Base-by-base conservation (phyloP, 2,888 invertebrate genomes). In the Chymomyza procnemis region DNA sequence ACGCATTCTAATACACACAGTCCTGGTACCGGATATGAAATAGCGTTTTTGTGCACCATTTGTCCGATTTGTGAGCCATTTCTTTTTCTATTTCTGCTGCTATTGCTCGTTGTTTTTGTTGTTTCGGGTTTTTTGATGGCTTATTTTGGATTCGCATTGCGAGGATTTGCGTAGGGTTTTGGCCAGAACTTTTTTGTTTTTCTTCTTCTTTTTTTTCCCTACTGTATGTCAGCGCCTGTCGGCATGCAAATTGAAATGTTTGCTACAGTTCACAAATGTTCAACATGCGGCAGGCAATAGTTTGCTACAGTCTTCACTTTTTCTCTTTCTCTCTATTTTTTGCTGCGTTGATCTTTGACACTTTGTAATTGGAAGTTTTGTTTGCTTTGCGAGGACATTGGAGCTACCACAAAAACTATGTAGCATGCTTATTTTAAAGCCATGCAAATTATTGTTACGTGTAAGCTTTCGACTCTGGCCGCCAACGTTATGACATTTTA, bases 201-300 rank as follows among this genome's bases (percentile, higher is more conserved):
- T 41, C 55, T 26, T 60, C 48, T 63, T 59, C 34, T 14, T 61
- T 26, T 66, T 64, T 61, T 59, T 60, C 73, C 68, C 69, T 62
- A 54, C 48, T 47, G 46, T 59, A 79, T 75, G 82, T 62, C 61
- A 47, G 57, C 64, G 71, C 63, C 69, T 76, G 70, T 66, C 67
- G 70, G 69, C 83, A 85, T 73, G 85, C 86, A 84, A 84, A 84
- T 84, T 87, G 83, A 84, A 84, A 84, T 83, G 83, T 87, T 87
- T 87, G 87, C 71, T 41, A 61, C 74, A 55, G 16, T 26, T 34
- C 22, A 61, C 58, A 34, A 50, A 50, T 34, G 34, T 58, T 41
- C 18, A n/a, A 22, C 48, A 60, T 60, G 19, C 41, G 58, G 58
- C 12, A 12, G 26, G 26, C 26, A 4, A 26, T 26, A 8, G 26